phyloP scores from a whole-genome alignment of 2,888 invertebrate species.

The Mythimna ferrago region DNA sequence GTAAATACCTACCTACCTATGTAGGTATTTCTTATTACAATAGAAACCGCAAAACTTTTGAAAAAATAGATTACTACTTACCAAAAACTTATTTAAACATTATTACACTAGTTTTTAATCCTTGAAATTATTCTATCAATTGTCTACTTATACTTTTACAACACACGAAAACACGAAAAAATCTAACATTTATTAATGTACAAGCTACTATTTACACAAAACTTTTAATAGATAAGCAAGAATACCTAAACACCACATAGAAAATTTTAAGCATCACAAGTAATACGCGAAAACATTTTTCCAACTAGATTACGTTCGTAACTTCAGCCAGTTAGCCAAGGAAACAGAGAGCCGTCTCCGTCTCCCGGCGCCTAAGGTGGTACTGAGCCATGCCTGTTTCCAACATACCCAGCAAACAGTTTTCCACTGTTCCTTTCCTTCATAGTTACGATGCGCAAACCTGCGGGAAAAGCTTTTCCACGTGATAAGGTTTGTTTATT shows the following conservation, averaged over 20 bases:
- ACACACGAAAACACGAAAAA: slow-evolving; percentile 45
- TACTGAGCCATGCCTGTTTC: slow-evolving; percentile 79
- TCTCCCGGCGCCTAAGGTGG: slow-evolving; percentile 77
- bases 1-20: no score
- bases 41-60: not conserved
- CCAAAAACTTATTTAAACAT: slow-evolving; percentile 37
- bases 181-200: slow-evolving; percentile 52
- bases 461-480: slow-evolving; percentile 82
- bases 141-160: slow-evolving; percentile 34
- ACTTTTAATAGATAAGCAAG: slow-evolving; percentile 34
- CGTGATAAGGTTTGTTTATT: slow-evolving; percentile 70
- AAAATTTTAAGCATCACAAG: slow-evolving; percentile 42
- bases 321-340: slow-evolving; percentile 70
- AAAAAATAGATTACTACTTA: slow-evolving; percentile 33
- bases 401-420: slow-evolving; percentile 77
- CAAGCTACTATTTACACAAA: slow-evolving; percentile 56
- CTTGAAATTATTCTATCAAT: slow-evolving; percentile 27
- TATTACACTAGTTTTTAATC: slow-evolving; percentile 24
- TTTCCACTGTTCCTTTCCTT: slow-evolving; percentile 80
- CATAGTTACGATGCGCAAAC: slow-evolving; percentile 82
- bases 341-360: slow-evolving; percentile 66
- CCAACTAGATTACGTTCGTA: slow-evolving; percentile 74
- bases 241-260: slow-evolving; percentile 46
- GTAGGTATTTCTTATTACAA: not conserved
- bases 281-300: slow-evolving; percentile 53